Evolutionary conservation across 2,888 invertebrate genomes (phyloP).

Genomic region (Tortricodes alternella): DNA sequence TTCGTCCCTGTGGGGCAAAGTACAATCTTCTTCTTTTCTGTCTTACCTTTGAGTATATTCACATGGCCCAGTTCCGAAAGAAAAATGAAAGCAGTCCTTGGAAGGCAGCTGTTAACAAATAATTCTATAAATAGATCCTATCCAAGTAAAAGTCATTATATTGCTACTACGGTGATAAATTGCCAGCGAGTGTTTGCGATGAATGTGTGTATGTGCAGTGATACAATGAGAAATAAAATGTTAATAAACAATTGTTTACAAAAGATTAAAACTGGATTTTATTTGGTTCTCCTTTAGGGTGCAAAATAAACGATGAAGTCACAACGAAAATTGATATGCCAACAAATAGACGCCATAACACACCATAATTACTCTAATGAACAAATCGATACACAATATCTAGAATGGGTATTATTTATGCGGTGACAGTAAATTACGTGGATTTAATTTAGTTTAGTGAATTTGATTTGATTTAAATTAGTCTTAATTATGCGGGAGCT

Average conservation of each 20-base stretch:
- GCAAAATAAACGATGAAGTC: neutral
- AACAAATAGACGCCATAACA: too few relatives aligned
- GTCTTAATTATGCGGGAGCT: too few relatives aligned
- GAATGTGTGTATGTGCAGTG: slow-evolving; percentile 72
- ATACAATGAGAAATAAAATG: slow-evolving; percentile 80
- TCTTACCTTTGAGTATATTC: slow-evolving; percentile 75
- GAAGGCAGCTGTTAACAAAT: slow-evolving; percentile 58
- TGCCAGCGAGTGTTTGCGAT: slow-evolving; percentile 70
- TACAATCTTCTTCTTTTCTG: slow-evolving; percentile 50
- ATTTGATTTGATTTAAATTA: too few relatives aligned
- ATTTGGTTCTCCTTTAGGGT: slow-evolving; percentile 45
- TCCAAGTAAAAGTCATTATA: slow-evolving; percentile 76
- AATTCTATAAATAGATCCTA: slow-evolving; percentile 74
- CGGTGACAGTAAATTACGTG: too few relatives aligned
- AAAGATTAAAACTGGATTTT: slow-evolving; percentile 73
- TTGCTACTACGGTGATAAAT: slow-evolving; percentile 68
- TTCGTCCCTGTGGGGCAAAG: slow-evolving; percentile 54
- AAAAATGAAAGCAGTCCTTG: slow-evolving; percentile 77
- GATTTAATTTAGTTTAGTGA: too few relatives aligned
- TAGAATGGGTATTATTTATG: too few relatives aligned
- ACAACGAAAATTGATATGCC: too few relatives aligned
- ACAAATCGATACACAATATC: too few relatives aligned
- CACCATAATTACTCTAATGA: too few relatives aligned
- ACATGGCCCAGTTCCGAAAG: slow-evolving; percentile 72
- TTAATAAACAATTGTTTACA: slow-evolving; percentile 84